Percentiles rank a stretch among this genome's conserved stretches.
phyloP scores from a whole-genome alignment of 2,797 vertebrate genomes.

The Myoxocephalus aenaeus region DNA sequence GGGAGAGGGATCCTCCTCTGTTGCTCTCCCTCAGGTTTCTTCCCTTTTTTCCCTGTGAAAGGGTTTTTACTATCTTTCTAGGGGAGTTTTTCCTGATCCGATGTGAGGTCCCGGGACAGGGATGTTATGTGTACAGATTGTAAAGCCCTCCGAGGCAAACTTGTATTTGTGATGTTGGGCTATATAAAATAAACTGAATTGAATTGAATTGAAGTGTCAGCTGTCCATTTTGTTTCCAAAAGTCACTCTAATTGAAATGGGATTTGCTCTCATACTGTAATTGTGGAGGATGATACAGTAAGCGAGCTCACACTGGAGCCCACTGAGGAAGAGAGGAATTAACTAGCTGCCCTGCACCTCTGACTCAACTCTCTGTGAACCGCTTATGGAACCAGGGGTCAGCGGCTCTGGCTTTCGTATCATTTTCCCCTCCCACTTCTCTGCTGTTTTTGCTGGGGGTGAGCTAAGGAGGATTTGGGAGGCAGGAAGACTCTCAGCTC shows the following conservation, averaged over 20 bases:
- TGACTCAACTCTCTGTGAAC: slow-evolving; percentile 78
- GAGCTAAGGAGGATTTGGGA: slow-evolving; percentile 39
- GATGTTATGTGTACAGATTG: too few relatives aligned
- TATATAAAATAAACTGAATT: too few relatives aligned
- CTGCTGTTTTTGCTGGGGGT: slow-evolving; percentile 61
- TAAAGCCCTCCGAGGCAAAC: too few relatives aligned
- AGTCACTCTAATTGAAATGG: slow-evolving; percentile 50
- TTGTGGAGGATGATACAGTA: slow-evolving; percentile 32
- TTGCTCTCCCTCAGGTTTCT: too few relatives aligned
- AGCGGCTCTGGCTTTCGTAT: slow-evolving; percentile 69
- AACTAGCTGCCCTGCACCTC: slow-evolving; percentile 55
- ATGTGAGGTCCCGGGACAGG: too few relatives aligned
- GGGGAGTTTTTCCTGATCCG: too few relatives aligned
- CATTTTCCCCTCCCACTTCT: slow-evolving; percentile 53
- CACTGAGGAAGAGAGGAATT: slow-evolving; percentile 60
- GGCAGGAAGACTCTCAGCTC: slow-evolving; percentile 48
- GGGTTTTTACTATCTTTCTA: too few relatives aligned
- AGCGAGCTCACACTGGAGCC: slow-evolving; percentile 50
- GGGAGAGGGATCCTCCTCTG: too few relatives aligned
- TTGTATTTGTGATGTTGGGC: too few relatives aligned
- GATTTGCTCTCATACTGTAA: slow-evolving; percentile 47
- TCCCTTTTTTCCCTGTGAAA: too few relatives aligned
- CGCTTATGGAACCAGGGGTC: slow-evolving; percentile 69
- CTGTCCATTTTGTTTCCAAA: slow-evolving; percentile 28
- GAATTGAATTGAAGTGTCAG: too few relatives aligned